These are phyloP conservation scores for Margarornis squamiger DNA, from an alignment of 2,797 vertebrate genomes.

Conservation along the genomic window DNA sequence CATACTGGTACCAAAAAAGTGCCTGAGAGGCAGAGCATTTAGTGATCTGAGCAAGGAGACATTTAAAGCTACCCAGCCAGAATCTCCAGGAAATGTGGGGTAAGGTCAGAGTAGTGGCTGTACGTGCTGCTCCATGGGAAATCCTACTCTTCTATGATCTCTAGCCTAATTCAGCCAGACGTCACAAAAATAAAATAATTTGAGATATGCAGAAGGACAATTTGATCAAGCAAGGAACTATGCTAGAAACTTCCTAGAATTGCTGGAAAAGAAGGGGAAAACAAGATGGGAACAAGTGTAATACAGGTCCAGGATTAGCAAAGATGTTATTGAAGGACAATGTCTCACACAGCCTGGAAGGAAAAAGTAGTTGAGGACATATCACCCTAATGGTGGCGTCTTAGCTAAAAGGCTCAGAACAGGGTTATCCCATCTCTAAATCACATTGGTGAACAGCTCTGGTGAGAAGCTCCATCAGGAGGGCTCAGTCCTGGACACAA, in stretches of 20 bases:
- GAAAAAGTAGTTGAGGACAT: neutral
- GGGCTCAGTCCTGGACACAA: neutral
- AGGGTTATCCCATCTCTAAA: neutral
- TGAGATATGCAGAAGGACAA: neutral
- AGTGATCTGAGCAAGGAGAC: neutral
- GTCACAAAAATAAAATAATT: neutral
- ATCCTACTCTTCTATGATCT: rapidly evolving
- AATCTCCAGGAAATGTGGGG: neutral
- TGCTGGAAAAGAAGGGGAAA: neutral
- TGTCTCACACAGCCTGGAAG: neutral
- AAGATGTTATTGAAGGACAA: neutral
- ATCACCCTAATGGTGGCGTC: neutral
- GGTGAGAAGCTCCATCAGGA: neutral
- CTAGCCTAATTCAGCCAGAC: neutral
- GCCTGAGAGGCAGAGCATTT: neutral
- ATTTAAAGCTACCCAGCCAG: neutral
- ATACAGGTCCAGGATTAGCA: neutral
- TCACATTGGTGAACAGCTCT: rapidly evolving
- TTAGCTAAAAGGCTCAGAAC: neutral
- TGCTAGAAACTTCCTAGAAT: neutral
- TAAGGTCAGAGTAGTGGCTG: neutral
- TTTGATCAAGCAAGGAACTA: neutral
- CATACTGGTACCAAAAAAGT: neutral
- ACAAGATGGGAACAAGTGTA: neutral
- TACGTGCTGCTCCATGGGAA: neutral